A percentile compares a stretch with the other conserved stretches of the same genome.
Evolutionary conservation across 2,113 vertebrate species (phyloP).

Genomic region (Motacilla tschutschensis): DNA sequence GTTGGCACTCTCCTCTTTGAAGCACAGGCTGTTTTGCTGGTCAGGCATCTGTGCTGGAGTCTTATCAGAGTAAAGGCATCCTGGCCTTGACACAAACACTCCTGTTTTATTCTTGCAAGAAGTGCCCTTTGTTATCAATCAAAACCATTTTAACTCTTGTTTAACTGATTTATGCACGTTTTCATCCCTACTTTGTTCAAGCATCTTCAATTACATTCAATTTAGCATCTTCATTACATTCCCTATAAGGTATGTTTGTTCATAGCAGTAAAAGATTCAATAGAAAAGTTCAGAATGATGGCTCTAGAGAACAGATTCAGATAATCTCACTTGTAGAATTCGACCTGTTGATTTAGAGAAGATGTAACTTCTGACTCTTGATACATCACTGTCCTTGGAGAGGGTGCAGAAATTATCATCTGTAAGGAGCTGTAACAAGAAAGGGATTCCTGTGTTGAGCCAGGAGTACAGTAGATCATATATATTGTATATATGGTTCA

Average conservation of each 20-base stretch:
- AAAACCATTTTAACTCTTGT: background rate
- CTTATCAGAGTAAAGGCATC: background rate
- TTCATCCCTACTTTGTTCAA: background rate
- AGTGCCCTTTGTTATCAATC: background rate
- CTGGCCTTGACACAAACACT: background rate
- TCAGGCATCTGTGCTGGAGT: background rate
- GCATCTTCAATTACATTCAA: no score
- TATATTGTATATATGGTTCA: background rate
- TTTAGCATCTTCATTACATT: background rate
- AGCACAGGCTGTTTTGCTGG: background rate
- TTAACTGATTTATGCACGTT: rapidly evolving
- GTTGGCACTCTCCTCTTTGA: background rate
- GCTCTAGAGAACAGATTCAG: background rate
- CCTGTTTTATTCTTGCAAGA: background rate
- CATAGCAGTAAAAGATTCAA: background rate
- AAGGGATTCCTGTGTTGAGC: background rate
- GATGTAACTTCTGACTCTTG: background rate
- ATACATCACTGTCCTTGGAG: background rate
- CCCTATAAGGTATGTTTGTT: background rate
- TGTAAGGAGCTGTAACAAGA: background rate
- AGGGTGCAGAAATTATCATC: background rate
- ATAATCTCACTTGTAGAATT: background rate
- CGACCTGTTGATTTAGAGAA: background rate
- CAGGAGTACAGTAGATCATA: background rate
- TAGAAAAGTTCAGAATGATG: background rate